These are phyloP conservation scores for Oscarella lobularis DNA, from an alignment of 37 sponge, comb jelly and placozoan species.

Conservation along the genomic window DNA sequence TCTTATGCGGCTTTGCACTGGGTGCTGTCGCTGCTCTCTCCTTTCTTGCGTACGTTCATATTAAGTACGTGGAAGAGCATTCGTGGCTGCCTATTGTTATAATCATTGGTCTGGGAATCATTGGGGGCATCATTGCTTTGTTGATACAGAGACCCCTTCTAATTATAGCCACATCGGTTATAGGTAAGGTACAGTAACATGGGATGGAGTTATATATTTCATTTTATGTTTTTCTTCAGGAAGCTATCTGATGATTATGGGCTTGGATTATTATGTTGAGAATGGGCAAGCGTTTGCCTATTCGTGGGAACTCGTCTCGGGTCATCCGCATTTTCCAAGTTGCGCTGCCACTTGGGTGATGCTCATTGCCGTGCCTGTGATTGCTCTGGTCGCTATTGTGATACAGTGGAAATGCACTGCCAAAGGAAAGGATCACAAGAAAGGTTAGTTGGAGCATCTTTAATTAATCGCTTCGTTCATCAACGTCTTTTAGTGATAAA, in stretches of 20 bases:
- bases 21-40: background rate
- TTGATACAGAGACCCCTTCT: background rate
- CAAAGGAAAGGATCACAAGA: background rate
- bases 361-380: background rate
- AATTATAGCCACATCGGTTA: background rate
- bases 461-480: too few species aligned
- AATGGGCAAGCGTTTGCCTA: background rate
- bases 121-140: background rate
- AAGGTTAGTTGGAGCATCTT: too few species aligned
- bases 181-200: too few species aligned
- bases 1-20: background rate
- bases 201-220: too few species aligned
- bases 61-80: background rate
- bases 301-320: background rate
- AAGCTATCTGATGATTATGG: background rate
- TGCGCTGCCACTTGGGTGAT: background rate
- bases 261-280: background rate
- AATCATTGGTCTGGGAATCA: background rate
- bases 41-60: background rate
- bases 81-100: background rate
- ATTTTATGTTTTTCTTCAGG: too few species aligned
- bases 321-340: background rate
- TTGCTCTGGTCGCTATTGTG: background rate
- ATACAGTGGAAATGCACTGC: background rate
- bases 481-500: too few species aligned